Conservation (phyloP, 2,888 invertebrate species). For the Dasypogon diadema region DNA sequence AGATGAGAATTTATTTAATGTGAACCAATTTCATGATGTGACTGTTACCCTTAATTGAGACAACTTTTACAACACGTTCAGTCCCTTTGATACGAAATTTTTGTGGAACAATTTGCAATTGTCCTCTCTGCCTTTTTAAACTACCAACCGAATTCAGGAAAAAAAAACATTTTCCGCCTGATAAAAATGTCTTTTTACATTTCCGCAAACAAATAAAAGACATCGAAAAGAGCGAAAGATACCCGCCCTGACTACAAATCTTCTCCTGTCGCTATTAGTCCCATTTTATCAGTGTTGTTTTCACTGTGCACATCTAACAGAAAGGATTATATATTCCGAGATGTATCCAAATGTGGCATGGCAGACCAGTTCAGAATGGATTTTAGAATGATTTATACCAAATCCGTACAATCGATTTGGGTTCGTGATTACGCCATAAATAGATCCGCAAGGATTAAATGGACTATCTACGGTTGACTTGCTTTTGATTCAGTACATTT, state of each 20-base stretch:
- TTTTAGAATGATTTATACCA: slow-evolving; percentile 28
- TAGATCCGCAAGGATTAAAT: slow-evolving; percentile 15
- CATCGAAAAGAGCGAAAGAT: neutral
- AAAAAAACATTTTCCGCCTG: neutral
- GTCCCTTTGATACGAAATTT: neutral
- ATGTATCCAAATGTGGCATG: neutral
- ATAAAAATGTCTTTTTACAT: neutral
- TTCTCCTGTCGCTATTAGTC: slow-evolving; percentile 28
- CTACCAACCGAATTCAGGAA: neutral
- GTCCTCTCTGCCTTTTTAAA: neutral
- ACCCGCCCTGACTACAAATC: slow-evolving; percentile 21
- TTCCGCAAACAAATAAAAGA: neutral
- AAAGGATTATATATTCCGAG: slow-evolving; percentile 27
- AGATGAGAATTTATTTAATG: neutral
- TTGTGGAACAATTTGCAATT: neutral
- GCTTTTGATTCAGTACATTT: too few relatives aligned
- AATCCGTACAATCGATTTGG: slow-evolving; percentile 26
- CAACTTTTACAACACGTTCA: neutral
- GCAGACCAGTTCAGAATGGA: neutral
- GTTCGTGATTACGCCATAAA: slow-evolving; percentile 17
- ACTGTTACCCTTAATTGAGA: neutral
- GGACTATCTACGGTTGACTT: neutral
- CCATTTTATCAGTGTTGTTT: slow-evolving; percentile 28
- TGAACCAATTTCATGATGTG: neutral
- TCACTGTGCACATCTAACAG: neutral